These are phyloP conservation scores for Lates calcarifer DNA, from an alignment of 2,113 vertebrate species.

Conservation along the genomic window DNA sequence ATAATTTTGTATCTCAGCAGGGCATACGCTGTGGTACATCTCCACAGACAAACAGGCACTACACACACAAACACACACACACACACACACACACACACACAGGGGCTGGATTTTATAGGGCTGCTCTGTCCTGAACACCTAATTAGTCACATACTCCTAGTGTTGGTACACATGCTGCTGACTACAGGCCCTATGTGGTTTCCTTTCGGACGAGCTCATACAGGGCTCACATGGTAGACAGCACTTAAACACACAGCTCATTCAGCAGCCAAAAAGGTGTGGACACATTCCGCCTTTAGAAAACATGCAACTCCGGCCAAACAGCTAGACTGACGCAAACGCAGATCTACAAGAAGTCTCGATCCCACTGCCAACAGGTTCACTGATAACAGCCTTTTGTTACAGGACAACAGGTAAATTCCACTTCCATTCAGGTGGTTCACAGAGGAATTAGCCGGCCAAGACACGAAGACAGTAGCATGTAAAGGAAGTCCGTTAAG, in stretches of 20 bases:
- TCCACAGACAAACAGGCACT: background rate
- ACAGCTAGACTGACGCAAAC: slow-evolving; percentile 2
- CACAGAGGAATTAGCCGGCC: background rate
- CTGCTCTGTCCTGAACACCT: slow-evolving; percentile 15
- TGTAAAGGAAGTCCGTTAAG: background rate
- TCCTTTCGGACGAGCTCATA: slow-evolving; percentile 25
- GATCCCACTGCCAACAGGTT: background rate
- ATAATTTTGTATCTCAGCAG: background rate
- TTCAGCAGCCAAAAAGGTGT: slow-evolving; percentile 65
- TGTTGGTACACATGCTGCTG: background rate
- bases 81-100: background rate
- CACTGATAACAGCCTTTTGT: slow-evolving; percentile 20
- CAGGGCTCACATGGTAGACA: slow-evolving; percentile 48
- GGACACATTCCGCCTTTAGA: slow-evolving; percentile 30
- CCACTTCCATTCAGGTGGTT: background rate
- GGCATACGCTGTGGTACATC: background rate
- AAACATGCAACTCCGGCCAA: slow-evolving; percentile 43
- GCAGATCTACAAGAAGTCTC: background rate
- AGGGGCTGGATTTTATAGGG: background rate
- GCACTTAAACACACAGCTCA: slow-evolving; percentile 58
- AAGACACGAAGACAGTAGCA: rapidly evolving
- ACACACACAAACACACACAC: background rate
- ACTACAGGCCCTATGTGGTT: slow-evolving; percentile 27
- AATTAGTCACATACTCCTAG: slow-evolving; percentile 9
- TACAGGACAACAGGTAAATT: background rate